These are phyloP conservation scores for Cylas formicarius DNA, from an alignment of 1,140 invertebrate genomes.

Conservation along the genomic window DNA sequence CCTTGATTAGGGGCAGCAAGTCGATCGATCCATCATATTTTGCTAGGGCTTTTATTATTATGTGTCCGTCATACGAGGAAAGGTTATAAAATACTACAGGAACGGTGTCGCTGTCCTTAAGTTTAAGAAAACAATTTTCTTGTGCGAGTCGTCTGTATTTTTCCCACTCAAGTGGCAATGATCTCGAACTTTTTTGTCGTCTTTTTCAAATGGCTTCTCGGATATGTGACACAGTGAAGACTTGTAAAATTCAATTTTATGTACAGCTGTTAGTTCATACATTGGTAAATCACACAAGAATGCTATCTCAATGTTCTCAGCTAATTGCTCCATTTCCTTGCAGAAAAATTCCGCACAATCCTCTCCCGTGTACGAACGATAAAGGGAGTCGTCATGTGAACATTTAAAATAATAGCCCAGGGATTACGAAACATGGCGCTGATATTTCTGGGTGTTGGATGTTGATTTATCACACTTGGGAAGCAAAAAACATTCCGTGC, in stretches of 20 bases:
- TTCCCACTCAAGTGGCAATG: constrained; percentile 38
- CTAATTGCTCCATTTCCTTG: constrained; percentile 17
- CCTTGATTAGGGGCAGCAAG: constrained; percentile 23
- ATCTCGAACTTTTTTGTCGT: constrained; percentile 28
- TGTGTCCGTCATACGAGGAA: constrained; percentile 21
- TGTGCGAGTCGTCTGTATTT: constrained; percentile 38
- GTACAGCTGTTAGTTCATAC: constrained; percentile 20
- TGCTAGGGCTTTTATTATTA: constrained; percentile 18
- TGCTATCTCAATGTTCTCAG: constrained; percentile 25
- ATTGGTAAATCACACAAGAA: constrained; percentile 21
- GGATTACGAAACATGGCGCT: constrained; percentile 35
- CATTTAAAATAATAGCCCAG: constrained; percentile 19
- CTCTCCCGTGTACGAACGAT: constrained; percentile 24
- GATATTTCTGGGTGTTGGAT: constrained; percentile 18
- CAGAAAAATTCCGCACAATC: constrained; percentile 32
- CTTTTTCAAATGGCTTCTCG: constrained; percentile 18
- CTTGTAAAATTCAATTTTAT: not conserved
- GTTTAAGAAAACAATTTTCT: constrained; percentile 38
- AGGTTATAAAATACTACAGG: constrained; percentile 29
- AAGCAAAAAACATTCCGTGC: constrained; percentile 37
- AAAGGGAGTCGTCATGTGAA: constrained; percentile 28
- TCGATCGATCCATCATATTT: constrained; percentile 10
- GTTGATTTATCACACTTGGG: constrained; percentile 9
- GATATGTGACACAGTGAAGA: constrained; percentile 34
- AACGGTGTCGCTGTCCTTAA: constrained; percentile 26